Percentiles rank a stretch among this genome's conserved stretches.
These are phyloP conservation scores for Nannoperca obscura DNA, from an alignment of 2,797 vertebrate species.

Conservation along the genomic window DNA sequence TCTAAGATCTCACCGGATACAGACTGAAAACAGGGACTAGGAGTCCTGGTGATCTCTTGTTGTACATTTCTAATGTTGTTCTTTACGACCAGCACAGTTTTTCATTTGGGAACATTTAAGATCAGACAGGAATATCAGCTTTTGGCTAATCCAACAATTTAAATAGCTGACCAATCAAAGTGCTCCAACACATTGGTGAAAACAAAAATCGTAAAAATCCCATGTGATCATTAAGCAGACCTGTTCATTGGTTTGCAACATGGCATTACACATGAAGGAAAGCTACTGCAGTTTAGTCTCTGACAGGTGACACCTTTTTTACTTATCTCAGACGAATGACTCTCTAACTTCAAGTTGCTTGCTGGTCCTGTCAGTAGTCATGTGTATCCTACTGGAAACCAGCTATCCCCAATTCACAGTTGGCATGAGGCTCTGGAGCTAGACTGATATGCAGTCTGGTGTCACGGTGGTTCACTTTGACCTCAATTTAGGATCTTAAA, in stretches of 20 bases:
- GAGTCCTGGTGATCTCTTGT: background rate
- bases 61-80: background rate
- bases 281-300: background rate
- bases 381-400: background rate
- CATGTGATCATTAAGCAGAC: background rate
- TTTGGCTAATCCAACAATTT: background rate
- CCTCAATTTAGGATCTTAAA: constrained; percentile 1
- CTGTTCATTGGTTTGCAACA: background rate
- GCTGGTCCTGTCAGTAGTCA: background rate
- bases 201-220: background rate
- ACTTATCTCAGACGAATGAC: background rate
- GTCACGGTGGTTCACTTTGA: constrained; percentile 15
- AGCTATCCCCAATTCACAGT: background rate
- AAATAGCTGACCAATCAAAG: background rate
- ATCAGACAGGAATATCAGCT: background rate
- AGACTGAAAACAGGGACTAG: background rate
- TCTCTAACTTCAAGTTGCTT: background rate
- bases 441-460: background rate
- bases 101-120: background rate
- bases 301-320: background rate
- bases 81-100: background rate
- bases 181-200: background rate
- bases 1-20: background rate
- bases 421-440: background rate
- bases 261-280: background rate